phyloP scores from a whole-genome alignment of 2,797 vertebrate genomes.

The Hydrolagus colliei region DNA sequence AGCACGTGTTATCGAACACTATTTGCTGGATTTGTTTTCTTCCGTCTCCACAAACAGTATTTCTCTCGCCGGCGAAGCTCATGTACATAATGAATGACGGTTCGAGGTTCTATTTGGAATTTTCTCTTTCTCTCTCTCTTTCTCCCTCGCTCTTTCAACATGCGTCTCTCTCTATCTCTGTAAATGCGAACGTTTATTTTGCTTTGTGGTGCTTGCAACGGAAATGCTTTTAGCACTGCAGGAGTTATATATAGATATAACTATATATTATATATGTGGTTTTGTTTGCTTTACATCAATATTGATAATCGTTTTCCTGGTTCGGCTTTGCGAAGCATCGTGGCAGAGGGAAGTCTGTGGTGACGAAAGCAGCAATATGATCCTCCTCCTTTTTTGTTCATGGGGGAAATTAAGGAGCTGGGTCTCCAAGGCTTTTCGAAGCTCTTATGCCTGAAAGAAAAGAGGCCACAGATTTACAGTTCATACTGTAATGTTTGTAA shows the following conservation, averaged over 20 bases:
- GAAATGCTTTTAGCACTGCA: constrained; percentile 23
- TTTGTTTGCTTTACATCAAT: constrained; percentile 5
- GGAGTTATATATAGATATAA: background rate
- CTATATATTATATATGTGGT: no score
- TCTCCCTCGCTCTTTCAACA: constrained; percentile 1
- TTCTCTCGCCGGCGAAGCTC: constrained; percentile 8
- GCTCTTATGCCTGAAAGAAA: constrained; percentile 1
- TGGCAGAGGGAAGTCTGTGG: constrained; percentile 12
- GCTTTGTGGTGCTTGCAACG: constrained; percentile 7
- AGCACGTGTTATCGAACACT: constrained; percentile 29
- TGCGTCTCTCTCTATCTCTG: background rate
- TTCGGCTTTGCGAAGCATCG: constrained; percentile 1
- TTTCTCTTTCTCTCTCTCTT: background rate
- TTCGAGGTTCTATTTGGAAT: constrained; percentile 6
- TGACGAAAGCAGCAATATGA: background rate
- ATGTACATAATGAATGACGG: background rate
- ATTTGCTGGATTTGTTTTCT: constrained; percentile 8
- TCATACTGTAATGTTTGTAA: no score
- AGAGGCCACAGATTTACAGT: no score
- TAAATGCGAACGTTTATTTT: background rate
- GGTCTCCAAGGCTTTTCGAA: background rate
- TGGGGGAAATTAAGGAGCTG: no score
- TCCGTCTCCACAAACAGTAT: background rate
- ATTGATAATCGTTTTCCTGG: constrained; percentile 5
- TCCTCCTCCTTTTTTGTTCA: background rate